phyloP scores from a whole-genome alignment of 2,888 invertebrate genomes.

The Griposia aprilina region DNA sequence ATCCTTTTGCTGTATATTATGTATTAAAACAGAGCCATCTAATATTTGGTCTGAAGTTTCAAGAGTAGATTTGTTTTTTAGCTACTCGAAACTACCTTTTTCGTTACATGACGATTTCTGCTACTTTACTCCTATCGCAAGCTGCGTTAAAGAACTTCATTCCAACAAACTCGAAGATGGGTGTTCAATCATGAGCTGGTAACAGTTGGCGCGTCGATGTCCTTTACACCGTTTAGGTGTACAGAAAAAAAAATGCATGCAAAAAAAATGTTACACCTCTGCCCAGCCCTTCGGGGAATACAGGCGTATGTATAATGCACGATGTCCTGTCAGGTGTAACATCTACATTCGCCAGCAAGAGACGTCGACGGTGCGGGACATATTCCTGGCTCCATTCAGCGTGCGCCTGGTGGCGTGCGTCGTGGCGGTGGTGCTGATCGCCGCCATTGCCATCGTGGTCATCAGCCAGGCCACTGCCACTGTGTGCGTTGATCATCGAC shows the following conservation, averaged over 20 bases:
- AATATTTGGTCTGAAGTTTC: too few relatives aligned
- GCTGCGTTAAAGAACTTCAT: too few relatives aligned
- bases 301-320: too few relatives aligned
- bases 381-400: conserved; percentile 92
- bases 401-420: conserved; percentile 89
- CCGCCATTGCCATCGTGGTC: conserved; percentile 87
- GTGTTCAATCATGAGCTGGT: too few relatives aligned
- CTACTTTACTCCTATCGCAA: too few relatives aligned
- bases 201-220: neutral
- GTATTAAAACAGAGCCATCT: too few relatives aligned
- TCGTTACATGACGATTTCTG: too few relatives aligned
- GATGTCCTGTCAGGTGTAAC: conserved; percentile 86
- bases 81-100: too few relatives aligned
- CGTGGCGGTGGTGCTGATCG: conserved; percentile 85
- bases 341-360: conserved; percentile 92
- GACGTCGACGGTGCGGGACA: conserved; percentile 91
- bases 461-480: conserved; percentile 87
- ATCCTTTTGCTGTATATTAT: too few relatives aligned
- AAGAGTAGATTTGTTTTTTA: too few relatives aligned
- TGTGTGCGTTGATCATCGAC: conserved; percentile 74
- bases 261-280: neutral
- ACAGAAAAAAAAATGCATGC: too few relatives aligned
- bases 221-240: neutral
- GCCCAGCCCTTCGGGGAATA: neutral
- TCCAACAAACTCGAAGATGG: too few relatives aligned